Evolutionary conservation across 2,797 vertebrate genomes (phyloP).

Genomic region (Chaetodon trifasciatus): DNA sequence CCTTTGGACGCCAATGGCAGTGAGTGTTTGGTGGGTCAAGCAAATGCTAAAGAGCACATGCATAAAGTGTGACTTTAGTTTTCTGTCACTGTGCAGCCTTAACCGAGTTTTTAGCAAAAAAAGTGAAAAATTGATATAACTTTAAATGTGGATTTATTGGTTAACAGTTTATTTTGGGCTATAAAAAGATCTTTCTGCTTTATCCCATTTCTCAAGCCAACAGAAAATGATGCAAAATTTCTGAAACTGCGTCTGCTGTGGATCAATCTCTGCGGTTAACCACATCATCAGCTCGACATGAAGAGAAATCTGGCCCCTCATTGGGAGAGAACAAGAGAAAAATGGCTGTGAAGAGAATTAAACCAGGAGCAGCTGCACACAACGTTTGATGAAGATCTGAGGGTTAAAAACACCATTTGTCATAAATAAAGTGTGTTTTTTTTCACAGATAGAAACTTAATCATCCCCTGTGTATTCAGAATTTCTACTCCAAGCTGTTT

Average conservation of each 20-base stretch:
- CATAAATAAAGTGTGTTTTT: background rate
- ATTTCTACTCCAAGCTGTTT: background rate
- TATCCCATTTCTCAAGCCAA: conserved; percentile 12
- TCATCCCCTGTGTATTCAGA: background rate
- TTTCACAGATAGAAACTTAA: background rate
- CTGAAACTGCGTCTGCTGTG: conserved; percentile 23
- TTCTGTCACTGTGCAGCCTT: background rate
- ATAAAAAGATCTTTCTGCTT: background rate
- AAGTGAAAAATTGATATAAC: background rate
- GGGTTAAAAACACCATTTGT: background rate
- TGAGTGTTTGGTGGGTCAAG: no score
- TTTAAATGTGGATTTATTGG: background rate
- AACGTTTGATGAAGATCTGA: background rate
- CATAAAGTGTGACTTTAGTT: background rate
- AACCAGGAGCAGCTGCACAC: background rate
- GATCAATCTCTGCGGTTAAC: conserved; percentile 25
- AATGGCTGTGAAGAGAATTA: background rate
- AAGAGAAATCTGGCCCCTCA: conserved; percentile 2
- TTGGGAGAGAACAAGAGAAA: background rate
- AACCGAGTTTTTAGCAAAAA: background rate
- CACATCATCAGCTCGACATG: conserved; percentile 41
- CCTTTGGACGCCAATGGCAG: background rate
- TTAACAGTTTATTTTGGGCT: background rate
- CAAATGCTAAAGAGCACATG: background rate
- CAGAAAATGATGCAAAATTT: conserved; percentile 19